Base-by-base conservation (phyloP, 2,888 invertebrate genomes). In the Drosophila conformis region DNA sequence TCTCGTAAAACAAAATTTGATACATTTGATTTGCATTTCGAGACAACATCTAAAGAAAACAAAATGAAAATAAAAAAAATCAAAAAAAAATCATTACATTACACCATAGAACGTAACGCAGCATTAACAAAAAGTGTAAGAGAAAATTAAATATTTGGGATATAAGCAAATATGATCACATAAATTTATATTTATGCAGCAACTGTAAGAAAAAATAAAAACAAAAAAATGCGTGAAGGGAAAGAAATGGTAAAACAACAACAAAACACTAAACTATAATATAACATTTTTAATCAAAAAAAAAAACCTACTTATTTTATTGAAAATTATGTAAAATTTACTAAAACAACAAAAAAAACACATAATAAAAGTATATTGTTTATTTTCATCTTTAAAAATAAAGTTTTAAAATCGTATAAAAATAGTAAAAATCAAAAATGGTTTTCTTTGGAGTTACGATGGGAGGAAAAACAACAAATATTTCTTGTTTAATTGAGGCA, bases 331-430 rank as follows among this genome's bases (percentile, higher is more conserved):
- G 86, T 86, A 86, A 86, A 86, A 86, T 89, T 86, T 87, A 86
- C 86, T 84, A 87, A 89, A 74, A 75, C 72, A 74, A 70, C 29
- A 78, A 79, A 82, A 79, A 78, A 78, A 84, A 81, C 72, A 80
- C 89, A 84, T 87, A 86, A 89, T 88, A 87, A 91, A 91, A 90
- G 83, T 92, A 93, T 92, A 93, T 93, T 93, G 93, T 93, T 93
- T 93, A 93, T 93, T 93, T 93, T 93, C 92, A 93, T 92, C 93
- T 93, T 92, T 91, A 93, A 91, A 92, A 92, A 93, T 93, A 93
- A 93, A 93, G 93, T 93, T 93, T 93, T 93, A 93, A 93, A 93
- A 93, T 93, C 93, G 92, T 93, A 93, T 92, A 92, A 92, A 92
- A 91, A 91, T 91, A 91, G 91, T 91, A 91, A 90, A 81, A 60